phyloP scores from a whole-genome alignment of 2,888 invertebrate genomes.

The Yponomeuta sedellus region DNA sequence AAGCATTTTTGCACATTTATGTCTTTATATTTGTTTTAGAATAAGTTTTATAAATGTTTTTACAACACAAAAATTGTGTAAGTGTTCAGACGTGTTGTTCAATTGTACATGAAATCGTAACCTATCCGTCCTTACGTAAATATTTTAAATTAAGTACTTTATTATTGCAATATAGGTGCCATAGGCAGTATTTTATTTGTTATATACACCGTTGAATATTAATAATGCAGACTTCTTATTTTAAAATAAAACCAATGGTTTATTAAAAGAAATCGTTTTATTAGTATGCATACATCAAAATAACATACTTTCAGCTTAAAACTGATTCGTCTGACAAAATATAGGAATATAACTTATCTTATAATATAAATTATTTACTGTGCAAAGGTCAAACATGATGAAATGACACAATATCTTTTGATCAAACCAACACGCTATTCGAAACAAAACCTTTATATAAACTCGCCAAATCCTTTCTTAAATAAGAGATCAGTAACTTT shows the following conservation, averaged over 20 bases:
- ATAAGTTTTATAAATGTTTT: not conserved
- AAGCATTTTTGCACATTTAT: not conserved
- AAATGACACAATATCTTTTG: not conserved
- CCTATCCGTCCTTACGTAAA: constrained; percentile 2
- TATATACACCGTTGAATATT: not conserved
- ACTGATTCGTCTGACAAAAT: constrained; percentile 51
- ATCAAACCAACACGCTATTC: not conserved
- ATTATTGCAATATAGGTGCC: not conserved
- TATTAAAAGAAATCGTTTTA: constrained; percentile 29
- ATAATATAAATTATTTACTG: constrained; percentile 25
- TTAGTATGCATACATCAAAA: constrained; percentile 55
- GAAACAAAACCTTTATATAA: no score
- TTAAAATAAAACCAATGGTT: constrained; percentile 10
- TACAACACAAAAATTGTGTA: no score
- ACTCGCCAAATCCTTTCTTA: no score
- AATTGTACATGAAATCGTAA: not conserved
- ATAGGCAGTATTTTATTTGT: not conserved
- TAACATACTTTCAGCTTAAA: constrained; percentile 39
- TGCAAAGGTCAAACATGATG: not conserved
- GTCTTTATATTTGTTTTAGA: not conserved
- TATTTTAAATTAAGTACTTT: not conserved
- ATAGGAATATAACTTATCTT: constrained; percentile 64
- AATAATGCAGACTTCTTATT: not conserved
- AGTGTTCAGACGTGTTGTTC: not conserved
- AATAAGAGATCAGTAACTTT: no score